Evolutionary conservation across 1,140 invertebrate genomes (phyloP), one percentile per base, ranked within the genome.

Genomic region (Dreissena polymorpha): DNA sequence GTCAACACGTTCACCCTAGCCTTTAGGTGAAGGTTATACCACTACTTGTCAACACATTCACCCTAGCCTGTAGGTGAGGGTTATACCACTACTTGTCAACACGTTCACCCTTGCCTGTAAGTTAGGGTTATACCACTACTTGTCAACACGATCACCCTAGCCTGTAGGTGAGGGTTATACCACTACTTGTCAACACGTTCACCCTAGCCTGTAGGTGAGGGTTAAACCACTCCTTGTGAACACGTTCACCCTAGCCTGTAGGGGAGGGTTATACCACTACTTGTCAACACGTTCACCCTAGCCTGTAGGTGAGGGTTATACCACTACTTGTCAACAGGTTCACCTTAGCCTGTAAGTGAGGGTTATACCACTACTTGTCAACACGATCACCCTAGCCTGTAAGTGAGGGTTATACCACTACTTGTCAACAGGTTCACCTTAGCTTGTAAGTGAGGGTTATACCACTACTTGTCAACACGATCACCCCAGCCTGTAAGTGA

Each of bases 391-490:
- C 13, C 92, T 94, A 27, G 86, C 93, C 73, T 90, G 94, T 53
- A 93, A 94, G 94, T 94, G 91, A 87, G 86, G 63, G 39, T 39
- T 39, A 39, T 8, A 39, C 39, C 39, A 39, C n/a, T n/a, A n/a
- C n/a, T n/a, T n/a, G n/a, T 91, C 87, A 94, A 93, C 27, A 89
- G 95, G 16, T 94, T 93, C 88, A 91, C 92, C 13, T 92, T 94
- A 27, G 86, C 93, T 72, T 90, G 94, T 53, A 93, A 94, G 94
- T 94, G 91, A 87, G 86, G 63, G 39, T 39, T 39, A 39, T 8
- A 39, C 39, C 39, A 39, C n/a, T n/a, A n/a, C n/a, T n/a, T n/a
- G n/a, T 91, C 87, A 94, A 93, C 27, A 89, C 95, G 16, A 94
- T 93, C 88, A 91, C 92, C 13, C 92, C 94, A 27, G 86, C 93